phyloP scores from a whole-genome alignment of 2,888 invertebrate genomes.

The Drosophila percnosoma region DNA sequence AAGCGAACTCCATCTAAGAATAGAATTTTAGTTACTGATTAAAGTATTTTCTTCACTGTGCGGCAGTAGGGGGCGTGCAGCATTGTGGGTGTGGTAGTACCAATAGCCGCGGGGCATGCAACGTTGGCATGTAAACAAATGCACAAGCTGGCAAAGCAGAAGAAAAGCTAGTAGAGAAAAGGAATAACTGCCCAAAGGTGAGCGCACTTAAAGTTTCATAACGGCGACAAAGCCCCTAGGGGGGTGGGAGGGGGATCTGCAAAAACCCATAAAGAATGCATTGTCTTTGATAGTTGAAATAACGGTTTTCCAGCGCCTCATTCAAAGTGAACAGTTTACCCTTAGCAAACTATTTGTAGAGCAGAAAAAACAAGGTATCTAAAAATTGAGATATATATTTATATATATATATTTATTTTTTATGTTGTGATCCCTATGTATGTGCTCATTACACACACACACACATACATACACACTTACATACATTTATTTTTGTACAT shows the following conservation, averaged over 20 bases:
- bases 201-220: constrained; percentile 72
- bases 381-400: constrained; percentile 27
- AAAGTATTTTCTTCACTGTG: neutral
- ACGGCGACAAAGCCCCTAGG: constrained; percentile 47
- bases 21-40: too few species aligned
- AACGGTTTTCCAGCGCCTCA: constrained; percentile 55
- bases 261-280: constrained; percentile 1
- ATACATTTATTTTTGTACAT: constrained; percentile 5
- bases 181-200: constrained; percentile 54
- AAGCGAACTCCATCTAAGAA: too few species aligned
- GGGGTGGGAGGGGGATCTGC: neutral
- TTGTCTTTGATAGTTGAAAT: constrained; percentile 41
- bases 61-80: neutral
- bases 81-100: constrained; percentile 13
- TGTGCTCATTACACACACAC: constrained; percentile 55
- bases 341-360: constrained; percentile 11
- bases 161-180: neutral
- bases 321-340: constrained; percentile 53
- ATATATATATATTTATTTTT: constrained; percentile 20
- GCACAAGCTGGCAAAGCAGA: constrained; percentile 25
- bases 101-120: constrained; percentile 64
- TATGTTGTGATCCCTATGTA: constrained; percentile 44
- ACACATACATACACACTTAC: constrained; percentile 24
- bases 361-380: constrained; percentile 5
- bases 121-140: constrained; percentile 65